Base-by-base conservation (phyloP, 1,140 invertebrate genomes). In the Polypedilum pembai region DNA sequence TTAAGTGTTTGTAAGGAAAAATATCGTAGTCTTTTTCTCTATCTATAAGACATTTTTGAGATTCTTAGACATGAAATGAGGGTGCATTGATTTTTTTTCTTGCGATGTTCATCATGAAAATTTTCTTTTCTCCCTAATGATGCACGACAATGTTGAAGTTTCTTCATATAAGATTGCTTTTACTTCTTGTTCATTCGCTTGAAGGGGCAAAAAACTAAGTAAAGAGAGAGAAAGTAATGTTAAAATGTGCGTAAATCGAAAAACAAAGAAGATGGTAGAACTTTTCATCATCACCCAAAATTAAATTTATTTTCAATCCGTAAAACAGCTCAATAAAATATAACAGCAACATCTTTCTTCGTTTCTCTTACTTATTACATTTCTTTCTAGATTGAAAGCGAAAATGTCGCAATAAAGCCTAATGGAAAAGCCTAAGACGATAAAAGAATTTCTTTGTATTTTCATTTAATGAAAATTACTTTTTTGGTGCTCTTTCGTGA, bases 351-450 rank as follows among this genome's bases (percentile, higher is more conserved):
- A 56, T 56, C 45, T 56, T 56, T 56, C 24, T 33, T 56, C 45
- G 45, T 56, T 15, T 45, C 8, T 45, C 15, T 45, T n/a, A 56
- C n/a, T n/a, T 56, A 56, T 56, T n/a, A 56, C 45, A 56, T 56
- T 56, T 56, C n/a, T n/a, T 56, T 12, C 4, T 56, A n/a, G 45
- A 56, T 56, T 33, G 24, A 33, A 33, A 33, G 24, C 24, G 24
- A n/a, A 56, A n/a, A 56, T 56, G 45, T 56, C 45, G 45, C 45
- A 56, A 56, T 56, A 56, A 56, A 56, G 45, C 15, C 45, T 56
- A 56, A 56, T 56, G 45, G 45, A 56, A 56, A 56, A 12, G 12
- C 45, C 4, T 4, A 15, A 56, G 12, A 56, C 12, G 45, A 56
- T n/a, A 45, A 45, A 45, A 45, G n/a, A 33, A 33, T n/a, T 56